Percentiles rank a stretch among this genome's conserved stretches.
These are phyloP conservation scores for Dimorphilus gyrociliatus DNA, from an alignment of 2,888 invertebrate genomes.

Conservation along the genomic window DNA sequence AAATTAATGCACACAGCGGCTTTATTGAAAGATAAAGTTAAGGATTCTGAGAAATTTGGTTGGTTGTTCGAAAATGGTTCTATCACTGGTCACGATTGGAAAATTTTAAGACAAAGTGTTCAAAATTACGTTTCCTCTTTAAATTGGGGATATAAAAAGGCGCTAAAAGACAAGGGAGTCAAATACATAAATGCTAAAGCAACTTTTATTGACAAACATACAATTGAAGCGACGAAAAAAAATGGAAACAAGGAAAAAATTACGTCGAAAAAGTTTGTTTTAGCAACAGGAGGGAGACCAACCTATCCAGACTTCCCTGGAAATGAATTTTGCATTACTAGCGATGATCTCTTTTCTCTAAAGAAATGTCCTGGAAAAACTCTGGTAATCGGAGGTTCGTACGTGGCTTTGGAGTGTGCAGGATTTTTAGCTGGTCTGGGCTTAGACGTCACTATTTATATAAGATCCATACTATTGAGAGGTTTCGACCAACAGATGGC, in stretches of 20 bases:
- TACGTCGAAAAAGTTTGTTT: constrained; percentile 39
- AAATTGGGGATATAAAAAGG: neutral
- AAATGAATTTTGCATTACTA: constrained; percentile 41
- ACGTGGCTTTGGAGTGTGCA: constrained; percentile 45
- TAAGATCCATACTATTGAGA: constrained; percentile 43
- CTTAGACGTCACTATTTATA: constrained; percentile 39
- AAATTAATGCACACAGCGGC: constrained; percentile 22
- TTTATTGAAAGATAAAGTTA: constrained; percentile 3
- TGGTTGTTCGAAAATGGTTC: neutral
- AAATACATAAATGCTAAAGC: neutral
- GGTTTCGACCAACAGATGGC: constrained; percentile 48
- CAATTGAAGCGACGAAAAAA: constrained; percentile 22
- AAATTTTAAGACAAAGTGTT: too few species aligned
- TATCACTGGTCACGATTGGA: too few species aligned
- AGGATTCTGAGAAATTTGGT: neutral
- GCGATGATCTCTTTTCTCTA: constrained; percentile 45
- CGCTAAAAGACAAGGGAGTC: neutral
- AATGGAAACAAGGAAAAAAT: constrained; percentile 31
- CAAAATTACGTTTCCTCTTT: neutral
- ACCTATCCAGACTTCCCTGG: constrained; percentile 41
- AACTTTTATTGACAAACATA: neutral
- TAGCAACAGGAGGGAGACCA: constrained; percentile 44
- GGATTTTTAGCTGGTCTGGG: constrained; percentile 41
- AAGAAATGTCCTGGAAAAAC: constrained; percentile 43
- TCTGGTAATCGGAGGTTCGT: constrained; percentile 46